Conservation (phyloP, 2,113 vertebrate genomes). For the Sorex fumeus region DNA sequence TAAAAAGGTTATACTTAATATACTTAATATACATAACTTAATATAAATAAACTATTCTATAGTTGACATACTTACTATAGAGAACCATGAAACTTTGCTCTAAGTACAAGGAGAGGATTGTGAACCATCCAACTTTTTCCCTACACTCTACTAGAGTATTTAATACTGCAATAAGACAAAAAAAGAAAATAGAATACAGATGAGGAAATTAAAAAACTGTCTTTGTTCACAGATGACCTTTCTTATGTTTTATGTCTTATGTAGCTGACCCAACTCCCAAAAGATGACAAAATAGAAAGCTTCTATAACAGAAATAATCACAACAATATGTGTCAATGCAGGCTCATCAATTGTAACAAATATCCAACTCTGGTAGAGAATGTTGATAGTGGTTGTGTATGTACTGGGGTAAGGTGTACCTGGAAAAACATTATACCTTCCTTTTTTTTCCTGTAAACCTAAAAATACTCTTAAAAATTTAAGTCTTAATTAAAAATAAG, state of each 20-base stretch:
- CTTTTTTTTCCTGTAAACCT: not conserved
- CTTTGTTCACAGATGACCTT: not conserved
- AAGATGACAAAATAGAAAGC: too few species aligned
- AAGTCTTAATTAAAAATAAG: slow-evolving; percentile 1
- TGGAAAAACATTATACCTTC: not conserved
- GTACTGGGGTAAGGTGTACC: not conserved
- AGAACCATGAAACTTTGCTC: not conserved
- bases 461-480: not conserved
- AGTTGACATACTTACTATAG: not conserved
- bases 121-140: not conserved
- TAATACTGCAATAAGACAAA: not conserved
- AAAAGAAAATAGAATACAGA: not conserved
- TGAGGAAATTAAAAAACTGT: too few species aligned
- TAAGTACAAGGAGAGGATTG: not conserved
- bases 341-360: too few species aligned
- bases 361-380: too few species aligned
- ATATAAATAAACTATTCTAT: not conserved
- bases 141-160: not conserved
- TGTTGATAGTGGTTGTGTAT: not conserved
- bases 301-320: too few species aligned
- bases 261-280: not conserved
- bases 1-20: too few species aligned
- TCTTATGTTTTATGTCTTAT: not conserved
- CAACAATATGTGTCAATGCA: too few species aligned
- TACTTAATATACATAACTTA: too few species aligned